Percentiles rank a stretch among this genome's conserved stretches.
These are phyloP conservation scores for Athene noctua DNA, from an alignment of 2,113 vertebrate genomes.

Conservation along the genomic window DNA sequence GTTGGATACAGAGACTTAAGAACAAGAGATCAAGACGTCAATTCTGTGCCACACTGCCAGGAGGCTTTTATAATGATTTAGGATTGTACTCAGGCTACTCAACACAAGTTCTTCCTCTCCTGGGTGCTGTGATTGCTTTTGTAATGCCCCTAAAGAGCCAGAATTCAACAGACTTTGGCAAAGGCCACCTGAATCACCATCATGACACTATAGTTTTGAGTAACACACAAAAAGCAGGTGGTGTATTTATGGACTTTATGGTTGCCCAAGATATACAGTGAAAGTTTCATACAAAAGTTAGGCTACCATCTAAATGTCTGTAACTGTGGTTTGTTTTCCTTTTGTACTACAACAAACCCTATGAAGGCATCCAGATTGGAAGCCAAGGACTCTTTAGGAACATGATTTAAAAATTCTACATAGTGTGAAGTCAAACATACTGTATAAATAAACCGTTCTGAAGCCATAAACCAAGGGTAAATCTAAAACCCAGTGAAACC, in stretches of 20 bases:
- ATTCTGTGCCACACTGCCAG: neutral
- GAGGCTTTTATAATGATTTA: neutral
- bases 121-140: neutral
- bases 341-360: neutral
- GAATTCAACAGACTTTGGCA: neutral
- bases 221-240: neutral
- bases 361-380: neutral
- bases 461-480: neutral
- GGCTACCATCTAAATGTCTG: neutral
- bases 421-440: neutral
- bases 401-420: neutral
- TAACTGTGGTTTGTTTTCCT: neutral
- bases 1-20: neutral
- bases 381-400: neutral
- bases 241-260: neutral
- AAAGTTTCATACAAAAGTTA: neutral
- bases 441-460: neutral
- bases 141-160: neutral
- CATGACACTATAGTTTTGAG: neutral
- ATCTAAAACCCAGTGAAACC: neutral
- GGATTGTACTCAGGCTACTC: neutral
- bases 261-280: neutral
- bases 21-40: neutral
- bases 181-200: neutral
- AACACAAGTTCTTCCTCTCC: neutral